Conservation (phyloP, 2,113 vertebrate genomes). For the Orthonyx spaldingii region DNA sequence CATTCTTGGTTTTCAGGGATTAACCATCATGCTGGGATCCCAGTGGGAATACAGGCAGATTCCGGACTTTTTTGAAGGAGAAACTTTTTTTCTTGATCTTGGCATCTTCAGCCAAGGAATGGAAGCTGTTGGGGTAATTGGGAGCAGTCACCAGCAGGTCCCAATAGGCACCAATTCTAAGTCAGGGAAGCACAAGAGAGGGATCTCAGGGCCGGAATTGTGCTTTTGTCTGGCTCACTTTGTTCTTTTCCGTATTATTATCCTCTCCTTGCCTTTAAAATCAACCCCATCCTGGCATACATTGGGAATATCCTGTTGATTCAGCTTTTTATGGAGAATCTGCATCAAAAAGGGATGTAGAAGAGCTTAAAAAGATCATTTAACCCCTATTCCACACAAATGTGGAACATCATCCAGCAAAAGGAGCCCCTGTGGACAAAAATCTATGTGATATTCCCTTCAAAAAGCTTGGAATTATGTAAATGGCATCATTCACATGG, state of each 20-base stretch:
- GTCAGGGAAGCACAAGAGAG: background rate
- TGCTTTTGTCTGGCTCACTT: background rate
- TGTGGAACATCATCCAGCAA: background rate
- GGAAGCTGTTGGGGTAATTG: background rate
- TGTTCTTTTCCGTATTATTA: background rate
- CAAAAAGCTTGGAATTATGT: background rate
- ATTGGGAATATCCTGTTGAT: background rate
- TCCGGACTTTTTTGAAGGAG: background rate
- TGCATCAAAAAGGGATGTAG: background rate
- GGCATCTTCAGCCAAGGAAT: background rate
- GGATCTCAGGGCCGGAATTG: background rate
- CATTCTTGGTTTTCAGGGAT: background rate
- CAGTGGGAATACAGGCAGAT: background rate
- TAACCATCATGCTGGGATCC: background rate
- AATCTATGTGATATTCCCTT: background rate
- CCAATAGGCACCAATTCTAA: background rate
- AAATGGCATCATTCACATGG: background rate
- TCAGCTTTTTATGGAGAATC: background rate
- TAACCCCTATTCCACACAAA: background rate
- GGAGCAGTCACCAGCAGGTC: background rate
- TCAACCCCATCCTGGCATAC: background rate
- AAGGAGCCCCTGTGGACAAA: background rate
- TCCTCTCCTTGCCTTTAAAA: background rate
- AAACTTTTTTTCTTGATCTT: background rate
- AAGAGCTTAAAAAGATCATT: background rate